These are phyloP conservation scores for Hirtodrosophila histrioides DNA, from an alignment of 2,888 invertebrate genomes.

Conservation along the genomic window DNA sequence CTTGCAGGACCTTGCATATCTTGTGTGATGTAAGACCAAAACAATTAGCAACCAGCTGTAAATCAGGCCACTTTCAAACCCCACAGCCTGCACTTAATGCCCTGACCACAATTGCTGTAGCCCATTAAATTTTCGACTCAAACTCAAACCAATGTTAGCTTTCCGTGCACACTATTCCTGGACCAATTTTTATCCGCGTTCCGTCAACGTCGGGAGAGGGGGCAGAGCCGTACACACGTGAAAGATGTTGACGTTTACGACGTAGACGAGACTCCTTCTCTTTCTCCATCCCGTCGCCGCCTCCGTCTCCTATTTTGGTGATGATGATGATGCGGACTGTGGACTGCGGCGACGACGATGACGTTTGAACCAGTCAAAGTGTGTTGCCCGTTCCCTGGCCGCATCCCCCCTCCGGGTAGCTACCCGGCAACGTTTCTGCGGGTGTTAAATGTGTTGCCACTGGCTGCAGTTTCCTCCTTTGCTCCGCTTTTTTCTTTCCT, in stretches of 20 bases:
- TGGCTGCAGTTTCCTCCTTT: constrained; percentile 44
- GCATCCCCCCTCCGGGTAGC: not conserved
- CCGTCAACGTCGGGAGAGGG: constrained; percentile 26
- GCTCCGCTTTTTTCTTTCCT: constrained; percentile 24
- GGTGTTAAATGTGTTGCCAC: constrained; percentile 73
- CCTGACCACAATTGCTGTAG: constrained; percentile 49
- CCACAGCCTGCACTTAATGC: constrained; percentile 47
- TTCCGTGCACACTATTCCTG: constrained; percentile 33
- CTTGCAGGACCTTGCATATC: no score
- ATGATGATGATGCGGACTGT: constrained; percentile 54
- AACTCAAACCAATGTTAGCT: constrained; percentile 32
- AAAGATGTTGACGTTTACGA: constrained; percentile 75
- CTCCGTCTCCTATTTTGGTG: constrained; percentile 14
- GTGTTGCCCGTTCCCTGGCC: constrained; percentile 29
- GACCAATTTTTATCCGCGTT: constrained; percentile 25
- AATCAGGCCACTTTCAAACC: constrained; percentile 17
- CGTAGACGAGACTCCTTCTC: constrained; percentile 43
- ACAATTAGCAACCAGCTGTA: constrained; percentile 21
- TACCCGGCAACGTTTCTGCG: constrained; percentile 47
- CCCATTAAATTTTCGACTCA: constrained; percentile 66
- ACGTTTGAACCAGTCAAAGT: constrained; percentile 61
- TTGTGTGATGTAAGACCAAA: not conserved
- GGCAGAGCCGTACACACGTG: constrained; percentile 36
- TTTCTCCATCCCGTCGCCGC: constrained; percentile 11
- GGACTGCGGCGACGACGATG: constrained; percentile 54